These are phyloP conservation scores for Nyleta sp. DNA, from an alignment of 2,888 invertebrate species.

Conservation along the genomic window DNA sequence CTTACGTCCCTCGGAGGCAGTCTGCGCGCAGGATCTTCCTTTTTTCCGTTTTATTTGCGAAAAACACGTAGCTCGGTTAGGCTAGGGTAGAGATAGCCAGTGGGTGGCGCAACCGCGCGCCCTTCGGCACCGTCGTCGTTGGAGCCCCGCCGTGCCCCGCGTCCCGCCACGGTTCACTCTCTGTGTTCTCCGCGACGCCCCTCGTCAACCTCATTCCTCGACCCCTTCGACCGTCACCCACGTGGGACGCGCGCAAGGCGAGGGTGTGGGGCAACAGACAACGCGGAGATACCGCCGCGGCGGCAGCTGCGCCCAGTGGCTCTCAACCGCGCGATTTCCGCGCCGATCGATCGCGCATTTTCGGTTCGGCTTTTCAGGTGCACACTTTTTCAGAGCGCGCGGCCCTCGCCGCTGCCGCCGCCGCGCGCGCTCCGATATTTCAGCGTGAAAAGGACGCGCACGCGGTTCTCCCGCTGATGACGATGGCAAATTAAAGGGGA, in stretches of 20 bases:
- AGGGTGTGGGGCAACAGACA: slow-evolving; percentile 80
- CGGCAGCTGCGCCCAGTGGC: slow-evolving; percentile 80
- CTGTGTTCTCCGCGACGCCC: slow-evolving; percentile 56
- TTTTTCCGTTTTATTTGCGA: slow-evolving; percentile 50
- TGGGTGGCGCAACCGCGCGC: slow-evolving; percentile 60
- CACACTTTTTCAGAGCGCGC: slow-evolving; percentile 25
- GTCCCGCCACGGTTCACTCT: slow-evolving; percentile 48
- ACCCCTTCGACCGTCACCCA: slow-evolving; percentile 82
- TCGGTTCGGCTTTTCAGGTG: slow-evolving; percentile 37
- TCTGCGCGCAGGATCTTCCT: slow-evolving; percentile 29
- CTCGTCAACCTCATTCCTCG: slow-evolving; percentile 81
- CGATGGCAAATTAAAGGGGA: slow-evolving; percentile 31
- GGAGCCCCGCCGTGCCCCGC: slow-evolving; percentile 59
- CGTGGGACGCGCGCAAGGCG: slow-evolving; percentile 74
- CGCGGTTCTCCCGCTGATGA: slow-evolving; percentile 14
- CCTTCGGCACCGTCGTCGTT: background rate
- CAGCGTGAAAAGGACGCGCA: slow-evolving; percentile 21
- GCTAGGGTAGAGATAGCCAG: slow-evolving; percentile 65
- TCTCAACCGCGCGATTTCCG: slow-evolving; percentile 72
- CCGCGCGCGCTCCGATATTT: slow-evolving; percentile 18
- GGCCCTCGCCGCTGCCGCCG: too few species aligned
- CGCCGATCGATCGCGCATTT: slow-evolving; percentile 51
- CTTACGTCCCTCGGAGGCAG: slow-evolving; percentile 38
- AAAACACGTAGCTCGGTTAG: slow-evolving; percentile 60
- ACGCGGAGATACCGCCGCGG: slow-evolving; percentile 79